Percentiles rank a stretch among this genome's conserved stretches.
Evolutionary conservation across 2,113 vertebrate genomes (phyloP).

Genomic region (Petaurus breviceps): DNA sequence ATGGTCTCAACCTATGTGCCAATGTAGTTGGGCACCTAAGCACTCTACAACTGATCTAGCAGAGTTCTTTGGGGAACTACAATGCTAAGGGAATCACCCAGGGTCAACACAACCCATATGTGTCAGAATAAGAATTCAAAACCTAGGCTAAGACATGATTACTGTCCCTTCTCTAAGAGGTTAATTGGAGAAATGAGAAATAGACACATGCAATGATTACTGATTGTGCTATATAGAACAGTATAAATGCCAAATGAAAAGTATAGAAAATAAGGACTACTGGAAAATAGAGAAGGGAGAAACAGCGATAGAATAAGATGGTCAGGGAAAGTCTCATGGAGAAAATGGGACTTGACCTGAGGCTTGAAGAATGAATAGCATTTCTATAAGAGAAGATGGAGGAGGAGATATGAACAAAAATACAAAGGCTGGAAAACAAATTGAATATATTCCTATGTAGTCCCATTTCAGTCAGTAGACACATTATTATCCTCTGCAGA

Average conservation of each 20-base stretch:
- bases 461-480: too few relatives aligned
- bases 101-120: too few relatives aligned
- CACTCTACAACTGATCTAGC: too few relatives aligned
- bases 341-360: neutral
- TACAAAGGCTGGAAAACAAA: too few relatives aligned
- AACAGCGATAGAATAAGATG: neutral
- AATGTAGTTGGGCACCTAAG: too few relatives aligned
- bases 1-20: too few relatives aligned
- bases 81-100: too few relatives aligned
- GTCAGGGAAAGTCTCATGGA: neutral
- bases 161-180: neutral
- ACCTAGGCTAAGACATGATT: neutral
- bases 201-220: neutral
- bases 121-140: too few relatives aligned
- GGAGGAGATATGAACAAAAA: too few relatives aligned
- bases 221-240: neutral
- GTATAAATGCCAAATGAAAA: neutral
- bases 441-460: too few relatives aligned
- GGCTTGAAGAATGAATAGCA: neutral
- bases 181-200: neutral
- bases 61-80: too few relatives aligned
- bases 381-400: conserved; percentile 3
- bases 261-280: neutral
- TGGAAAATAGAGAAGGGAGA: neutral
- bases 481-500: too few relatives aligned